Evolutionary conservation across 2,888 invertebrate species (phyloP), one percentile per base, ranked within the genome.

Genomic region (Drosophila anomalata): DNA sequence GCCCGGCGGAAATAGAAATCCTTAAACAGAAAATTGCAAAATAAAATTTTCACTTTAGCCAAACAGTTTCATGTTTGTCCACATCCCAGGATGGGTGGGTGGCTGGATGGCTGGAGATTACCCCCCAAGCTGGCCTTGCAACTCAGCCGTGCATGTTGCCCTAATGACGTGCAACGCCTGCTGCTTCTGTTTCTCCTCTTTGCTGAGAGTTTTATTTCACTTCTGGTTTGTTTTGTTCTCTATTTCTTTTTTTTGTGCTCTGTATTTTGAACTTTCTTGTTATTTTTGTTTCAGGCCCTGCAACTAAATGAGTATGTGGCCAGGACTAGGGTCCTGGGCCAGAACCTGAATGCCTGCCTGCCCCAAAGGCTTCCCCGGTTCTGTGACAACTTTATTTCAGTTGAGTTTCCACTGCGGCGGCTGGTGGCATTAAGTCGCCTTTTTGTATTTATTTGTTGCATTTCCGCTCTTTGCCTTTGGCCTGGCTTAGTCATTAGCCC

Each of bases 41-140:
- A 88, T 84, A 88, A 78, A 84, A 77, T 84, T 87, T 80, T 84
- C 81, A 83, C 81, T 87, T 84, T 77, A 68, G 55, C 63, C 78
- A 63, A 75, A 79, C 77, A 69, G 67, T 69, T 82, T 75, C 60
- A 63, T 73, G 78, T 77, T 75, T 36, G 63, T 57, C 59, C 71
- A 68, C 73, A 55, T 72, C 44, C 75, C 12, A 55, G 44, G 31
- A 20, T 22, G 24, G 52, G 12, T 14, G 33, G 29, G n/a, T 11
- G 24, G 62, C 5, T 42, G 42, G 53, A 41, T 17, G 51, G 29
- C 33, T 11, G 31, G n/a, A 6, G 36, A 33, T 33, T 12, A 33
- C 17, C 41, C 57, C 58, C 46, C 22, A 5, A 24, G 60, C 22
- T 60, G 47, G 39, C 58, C 58, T 63, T 79, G 68, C 79, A 70